phyloP scores from a whole-genome alignment of 2,113 vertebrate species.

The Pituophis catenifer region DNA sequence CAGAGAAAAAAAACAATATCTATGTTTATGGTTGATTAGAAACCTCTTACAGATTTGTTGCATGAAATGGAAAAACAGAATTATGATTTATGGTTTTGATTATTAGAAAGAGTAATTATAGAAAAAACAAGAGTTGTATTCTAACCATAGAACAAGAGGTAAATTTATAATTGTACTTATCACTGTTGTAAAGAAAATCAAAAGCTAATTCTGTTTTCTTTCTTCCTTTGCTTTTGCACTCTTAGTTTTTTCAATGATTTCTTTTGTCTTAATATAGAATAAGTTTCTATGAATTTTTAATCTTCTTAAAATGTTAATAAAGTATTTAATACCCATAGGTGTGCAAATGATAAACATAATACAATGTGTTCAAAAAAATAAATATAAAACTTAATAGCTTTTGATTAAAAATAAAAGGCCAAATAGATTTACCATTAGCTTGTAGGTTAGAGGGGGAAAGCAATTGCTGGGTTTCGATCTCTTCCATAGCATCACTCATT shows the following conservation, averaged over 20 bases:
- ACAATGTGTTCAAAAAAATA: neutral
- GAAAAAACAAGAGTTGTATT: neutral
- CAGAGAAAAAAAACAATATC: neutral
- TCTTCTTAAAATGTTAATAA: neutral
- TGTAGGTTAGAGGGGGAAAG: constrained; percentile 55
- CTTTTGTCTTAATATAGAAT: neutral
- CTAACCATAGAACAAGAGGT: neutral
- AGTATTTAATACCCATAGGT: neutral
- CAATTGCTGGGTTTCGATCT: constrained; percentile 78
- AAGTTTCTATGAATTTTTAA: neutral
- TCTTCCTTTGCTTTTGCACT: neutral
- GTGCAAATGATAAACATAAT: neutral
- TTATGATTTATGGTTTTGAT: neutral
- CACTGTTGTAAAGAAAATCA: neutral
- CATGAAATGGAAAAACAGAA: neutral
- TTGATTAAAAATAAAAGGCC: neutral
- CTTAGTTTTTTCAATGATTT: neutral
- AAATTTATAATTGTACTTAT: neutral
- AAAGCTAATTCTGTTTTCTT: neutral
- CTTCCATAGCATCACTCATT: constrained; percentile 99
- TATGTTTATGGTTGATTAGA: neutral
- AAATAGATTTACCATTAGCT: constrained; percentile 76
- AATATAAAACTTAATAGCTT: neutral
- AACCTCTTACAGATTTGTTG: neutral
- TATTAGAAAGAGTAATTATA: neutral